Percentiles rank a stretch among this genome's conserved stretches.
Conservation (phyloP, 2,113 vertebrate species). For the Sporophila hypoxantha region DNA sequence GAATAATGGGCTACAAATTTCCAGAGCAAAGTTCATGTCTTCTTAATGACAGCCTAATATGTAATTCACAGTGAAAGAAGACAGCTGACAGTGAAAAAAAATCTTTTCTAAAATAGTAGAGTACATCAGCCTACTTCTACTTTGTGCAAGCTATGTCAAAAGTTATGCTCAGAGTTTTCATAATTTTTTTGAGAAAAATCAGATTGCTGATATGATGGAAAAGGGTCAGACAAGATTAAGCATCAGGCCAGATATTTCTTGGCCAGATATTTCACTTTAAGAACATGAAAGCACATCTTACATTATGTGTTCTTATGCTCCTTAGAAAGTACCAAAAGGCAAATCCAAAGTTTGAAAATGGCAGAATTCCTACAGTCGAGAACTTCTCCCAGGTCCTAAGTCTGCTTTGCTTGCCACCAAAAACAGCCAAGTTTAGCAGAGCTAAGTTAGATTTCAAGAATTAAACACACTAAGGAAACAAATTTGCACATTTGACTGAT, state of each 20-base stretch:
- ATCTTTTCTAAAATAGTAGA: background rate
- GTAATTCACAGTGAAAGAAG: background rate
- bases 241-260: background rate
- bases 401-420: background rate
- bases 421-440: background rate
- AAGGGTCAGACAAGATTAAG: background rate
- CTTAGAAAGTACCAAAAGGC: background rate
- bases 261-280: background rate
- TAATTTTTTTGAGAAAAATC: background rate
- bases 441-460: background rate
- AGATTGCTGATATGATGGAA: background rate
- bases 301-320: background rate
- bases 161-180: background rate
- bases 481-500: background rate
- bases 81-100: background rate
- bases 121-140: background rate
- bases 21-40: background rate
- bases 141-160: background rate
- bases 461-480: background rate
- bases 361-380: background rate
- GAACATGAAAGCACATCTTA: background rate
- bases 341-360: background rate
- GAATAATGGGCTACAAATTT: background rate
- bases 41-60: background rate
- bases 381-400: too few species aligned